Evolutionary conservation across 1,140 invertebrate species (phyloP).

Genomic region (Himalopsyche phryganea): DNA sequence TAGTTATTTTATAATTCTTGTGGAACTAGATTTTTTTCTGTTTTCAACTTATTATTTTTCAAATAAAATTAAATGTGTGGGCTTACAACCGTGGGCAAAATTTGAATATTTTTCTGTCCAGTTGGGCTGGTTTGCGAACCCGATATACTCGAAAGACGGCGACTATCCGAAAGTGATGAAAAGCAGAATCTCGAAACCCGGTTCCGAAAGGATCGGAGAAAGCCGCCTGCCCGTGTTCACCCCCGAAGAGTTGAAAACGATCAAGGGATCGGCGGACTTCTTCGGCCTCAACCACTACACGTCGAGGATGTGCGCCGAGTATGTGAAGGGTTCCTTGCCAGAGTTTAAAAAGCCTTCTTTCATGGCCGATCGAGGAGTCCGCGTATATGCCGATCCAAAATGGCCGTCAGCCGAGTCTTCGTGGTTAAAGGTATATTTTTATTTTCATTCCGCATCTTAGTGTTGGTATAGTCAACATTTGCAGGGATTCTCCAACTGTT

Average conservation of each 20-base stretch:
- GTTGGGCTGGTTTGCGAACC: slow-evolving; percentile 61
- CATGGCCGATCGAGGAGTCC: neutral
- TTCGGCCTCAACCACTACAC: slow-evolving; percentile 62
- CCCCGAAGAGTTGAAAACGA: slow-evolving; percentile 50
- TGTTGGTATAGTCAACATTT: too few relatives aligned
- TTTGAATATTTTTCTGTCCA: slow-evolving; percentile 35
- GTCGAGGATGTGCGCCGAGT: slow-evolving; percentile 45
- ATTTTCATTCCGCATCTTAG: too few relatives aligned
- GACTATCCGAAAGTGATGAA: slow-evolving; percentile 63
- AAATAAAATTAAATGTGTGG: too few relatives aligned
- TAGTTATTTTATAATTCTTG: too few relatives aligned
- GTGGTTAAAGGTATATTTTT: slow-evolving; percentile 56
- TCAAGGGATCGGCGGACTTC: slow-evolving; percentile 60
- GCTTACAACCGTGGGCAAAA: too few relatives aligned
- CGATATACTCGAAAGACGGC: slow-evolving; percentile 56
- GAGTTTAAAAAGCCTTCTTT: slow-evolving; percentile 25
- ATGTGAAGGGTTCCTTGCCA: slow-evolving; percentile 41
- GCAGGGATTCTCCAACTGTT: too few relatives aligned
- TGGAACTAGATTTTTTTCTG: too few relatives aligned
- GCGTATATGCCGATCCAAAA: neutral
- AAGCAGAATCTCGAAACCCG: slow-evolving; percentile 52
- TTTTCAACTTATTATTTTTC: too few relatives aligned
- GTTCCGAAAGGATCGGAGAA: slow-evolving; percentile 52
- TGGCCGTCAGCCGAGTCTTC: slow-evolving; percentile 53
- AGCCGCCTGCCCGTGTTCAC: slow-evolving; percentile 60